Conservation (phyloP, 2,888 invertebrate species). For the Caradrina kadenii region DNA sequence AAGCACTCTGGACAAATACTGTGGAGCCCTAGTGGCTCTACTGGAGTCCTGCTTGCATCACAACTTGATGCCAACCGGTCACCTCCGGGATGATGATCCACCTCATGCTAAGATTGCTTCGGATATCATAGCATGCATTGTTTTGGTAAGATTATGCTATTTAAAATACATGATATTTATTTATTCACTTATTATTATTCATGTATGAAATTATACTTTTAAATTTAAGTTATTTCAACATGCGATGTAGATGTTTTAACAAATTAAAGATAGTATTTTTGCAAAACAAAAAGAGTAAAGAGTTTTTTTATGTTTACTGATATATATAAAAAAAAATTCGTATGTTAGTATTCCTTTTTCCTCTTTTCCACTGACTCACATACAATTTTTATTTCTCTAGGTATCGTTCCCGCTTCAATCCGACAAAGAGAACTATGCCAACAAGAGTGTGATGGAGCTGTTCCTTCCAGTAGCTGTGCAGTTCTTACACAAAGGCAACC, state of each 20-base stretch:
- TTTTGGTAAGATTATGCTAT: slow-evolving; percentile 92
- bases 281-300: too few species aligned
- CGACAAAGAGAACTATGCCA: slow-evolving; percentile 90
- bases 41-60: slow-evolving; percentile 97
- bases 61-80: slow-evolving; percentile 94
- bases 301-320: neutral
- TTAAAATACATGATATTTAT: neutral
- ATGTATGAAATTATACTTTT: neutral
- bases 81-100: slow-evolving; percentile 95
- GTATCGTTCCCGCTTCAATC: slow-evolving; percentile 86
- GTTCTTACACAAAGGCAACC: slow-evolving; percentile 97
- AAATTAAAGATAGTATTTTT: too few species aligned
- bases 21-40: slow-evolving; percentile 95
- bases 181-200: neutral
- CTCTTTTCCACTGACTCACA: neutral
- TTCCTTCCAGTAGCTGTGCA: slow-evolving; percentile 97
- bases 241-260: neutral
- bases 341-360: too few species aligned
- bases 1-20: slow-evolving; percentile 95
- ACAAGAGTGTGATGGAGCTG: slow-evolving; percentile 93
- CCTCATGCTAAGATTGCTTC: slow-evolving; percentile 99
- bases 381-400: slow-evolving; percentile 63
- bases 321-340: neutral
- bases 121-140: slow-evolving; percentile 98
- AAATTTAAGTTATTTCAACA: neutral